Base-by-base conservation (phyloP, 64 coral and sea anemone genomes). In the Montipora efflorescens region DNA sequence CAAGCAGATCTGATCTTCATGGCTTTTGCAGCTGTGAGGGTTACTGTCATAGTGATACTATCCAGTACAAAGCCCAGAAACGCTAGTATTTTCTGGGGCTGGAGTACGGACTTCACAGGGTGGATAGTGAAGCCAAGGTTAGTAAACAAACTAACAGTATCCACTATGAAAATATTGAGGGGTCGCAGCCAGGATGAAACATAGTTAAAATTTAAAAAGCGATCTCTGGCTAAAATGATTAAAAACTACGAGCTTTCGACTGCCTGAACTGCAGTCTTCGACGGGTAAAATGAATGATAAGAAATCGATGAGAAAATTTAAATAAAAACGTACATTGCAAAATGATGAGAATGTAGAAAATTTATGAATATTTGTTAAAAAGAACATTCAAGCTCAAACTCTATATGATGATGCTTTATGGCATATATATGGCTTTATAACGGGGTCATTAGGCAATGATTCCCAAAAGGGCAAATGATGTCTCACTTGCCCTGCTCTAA, bases 341-440 rank as follows among this genome's bases (percentile, higher is more conserved):
- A 25, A 25, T 25, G 25, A 25, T 25, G 25, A 25, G 25, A 25
- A 25, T 25, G 25, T 25, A 25, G 25, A 25, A 25, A 25, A 25
- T 25, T 25, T 25, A 25, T 25, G 25, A 25, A 25, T 25, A 25
- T 25, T 25, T 25, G 25, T 25, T 25, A 25, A 25, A 25, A 25
- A 25, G 25, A 25, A 25, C 25, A 25, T 25, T 25, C 25, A 25
- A 25, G 25, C 25, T 25, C 25, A 25, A 25, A 90, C 53, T 66
- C 88, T 57, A 90, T 90, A 80, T 70, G 88, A 50, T 90, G 74
- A 90, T 90, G 88, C 88, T 90, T 90, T 90, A 90, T 79, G 76
- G 75, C 61, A 90, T 90, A 75, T 12, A 90, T 79, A n/a, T 25
- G 25, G 25, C 25, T 25, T 25, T 25, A 90, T 90, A 80, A 90